phyloP scores from a whole-genome alignment of 2,113 vertebrate genomes.

The Rhea pennata region DNA sequence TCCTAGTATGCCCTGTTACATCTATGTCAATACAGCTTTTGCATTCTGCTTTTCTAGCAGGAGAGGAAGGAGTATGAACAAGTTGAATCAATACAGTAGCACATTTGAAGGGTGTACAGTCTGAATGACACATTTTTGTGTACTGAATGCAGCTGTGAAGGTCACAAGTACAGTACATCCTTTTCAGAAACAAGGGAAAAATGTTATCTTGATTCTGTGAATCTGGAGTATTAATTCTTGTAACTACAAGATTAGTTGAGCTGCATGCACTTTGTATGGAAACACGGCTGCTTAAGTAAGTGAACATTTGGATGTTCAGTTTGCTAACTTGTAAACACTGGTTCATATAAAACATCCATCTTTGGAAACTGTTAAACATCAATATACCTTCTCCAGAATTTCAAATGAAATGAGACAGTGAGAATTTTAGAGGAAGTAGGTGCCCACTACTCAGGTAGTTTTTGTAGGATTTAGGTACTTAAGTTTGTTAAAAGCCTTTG shows the following conservation, averaged over 20 bases:
- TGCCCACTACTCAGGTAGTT: background rate
- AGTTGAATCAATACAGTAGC: background rate
- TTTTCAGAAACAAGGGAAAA: conserved; percentile 36
- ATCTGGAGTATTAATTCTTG: conserved; percentile 25
- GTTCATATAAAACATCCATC: background rate
- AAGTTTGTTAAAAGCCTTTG: background rate
- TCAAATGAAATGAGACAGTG: background rate
- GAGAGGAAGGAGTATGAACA: background rate
- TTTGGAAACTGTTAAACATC: background rate
- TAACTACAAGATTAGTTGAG: background rate
- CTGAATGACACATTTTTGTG: background rate
- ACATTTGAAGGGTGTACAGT: background rate
- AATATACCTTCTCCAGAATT: background rate
- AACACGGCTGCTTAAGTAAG: background rate
- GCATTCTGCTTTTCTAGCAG: background rate
- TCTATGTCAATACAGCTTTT: background rate
- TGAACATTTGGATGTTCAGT: background rate
- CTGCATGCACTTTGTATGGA: conserved; percentile 28
- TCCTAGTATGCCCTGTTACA: background rate
- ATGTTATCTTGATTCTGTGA: conserved; percentile 63
- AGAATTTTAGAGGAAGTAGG: background rate
- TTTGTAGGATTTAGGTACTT: background rate
- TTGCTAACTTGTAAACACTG: background rate
- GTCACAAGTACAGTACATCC: background rate
- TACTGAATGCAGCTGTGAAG: background rate